Base-by-base conservation (phyloP, 1,140 invertebrate species). In the Aleiodes sp. region DNA sequence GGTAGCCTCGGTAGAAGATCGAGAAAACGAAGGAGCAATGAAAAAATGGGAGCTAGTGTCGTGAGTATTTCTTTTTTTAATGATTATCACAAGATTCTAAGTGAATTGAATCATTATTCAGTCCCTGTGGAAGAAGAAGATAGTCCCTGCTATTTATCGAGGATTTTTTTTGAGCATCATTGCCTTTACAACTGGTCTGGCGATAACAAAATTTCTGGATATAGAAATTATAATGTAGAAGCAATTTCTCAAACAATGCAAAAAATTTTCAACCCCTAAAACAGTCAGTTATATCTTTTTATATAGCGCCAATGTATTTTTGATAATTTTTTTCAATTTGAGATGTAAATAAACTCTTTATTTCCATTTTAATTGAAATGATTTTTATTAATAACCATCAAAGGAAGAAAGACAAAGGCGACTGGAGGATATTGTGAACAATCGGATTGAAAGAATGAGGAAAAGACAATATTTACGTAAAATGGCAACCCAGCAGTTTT, bases 401-500 rank as follows among this genome's bases (percentile, higher is more conserved):
- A 88, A 91, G 90, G 90, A 89, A 84, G 90, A 92, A 83, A 87
- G 90, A 70, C 88, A 89, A 82, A 88, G 88, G 82, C 87, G 89
- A 75, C 84, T 90, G 63, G 87, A 90, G 81, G 92, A 94, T 73
- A 91, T 92, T 64, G 90, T 89, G 80, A 84, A 86, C 65, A 92
- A 92, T 87, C 88, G 91, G 41, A 82, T 82, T 41, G 91, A 93
- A 63, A 87, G 90, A 65, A 88, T 89, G 82, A 88, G 87, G 79
- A 89, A 88, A 70, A 87, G 91, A 7, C 88, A 90, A 68, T 90
- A 91, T 79, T 88, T 91, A 74, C 87, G 91, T 67, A 89, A 90
- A 79, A 88, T 91, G 75, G 89, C 91, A 70, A 92, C 89, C 2
- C 90, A 92, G 75, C 91, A 92, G 68, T 92, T 93, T 82, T 87